Evolutionary conservation across 2,888 invertebrate genomes (phyloP).

Genomic region (Dicyrtomina minuta): DNA sequence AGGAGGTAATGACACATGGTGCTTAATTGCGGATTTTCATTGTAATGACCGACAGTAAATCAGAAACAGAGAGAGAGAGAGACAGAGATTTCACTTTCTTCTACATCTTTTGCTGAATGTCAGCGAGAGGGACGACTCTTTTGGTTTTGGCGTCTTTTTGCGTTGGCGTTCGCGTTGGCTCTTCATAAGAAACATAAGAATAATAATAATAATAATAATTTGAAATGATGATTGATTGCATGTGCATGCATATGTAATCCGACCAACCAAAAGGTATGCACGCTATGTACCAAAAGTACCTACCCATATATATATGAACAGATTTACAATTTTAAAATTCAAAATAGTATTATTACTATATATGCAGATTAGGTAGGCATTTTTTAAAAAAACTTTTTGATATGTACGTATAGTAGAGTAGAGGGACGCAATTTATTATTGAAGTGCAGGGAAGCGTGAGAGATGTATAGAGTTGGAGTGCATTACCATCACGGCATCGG

Average conservation of each 20-base stretch:
- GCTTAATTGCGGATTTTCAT: constrained; percentile 18
- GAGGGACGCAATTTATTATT: not conserved
- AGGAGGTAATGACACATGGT: constrained; percentile 1
- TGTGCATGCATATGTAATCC: constrained; percentile 18
- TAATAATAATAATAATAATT: not conserved
- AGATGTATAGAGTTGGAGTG: constrained; percentile 13
- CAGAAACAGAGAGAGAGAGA: not conserved
- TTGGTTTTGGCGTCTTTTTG: not conserved
- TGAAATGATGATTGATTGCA: constrained; percentile 12
- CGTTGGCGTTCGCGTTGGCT: not conserved
- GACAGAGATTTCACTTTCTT: constrained; percentile 14
- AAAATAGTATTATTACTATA: too few relatives aligned
- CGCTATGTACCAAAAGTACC: too few relatives aligned
- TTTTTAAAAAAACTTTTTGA: too few relatives aligned
- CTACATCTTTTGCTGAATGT: not conserved
- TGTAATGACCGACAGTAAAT: constrained; percentile 7
- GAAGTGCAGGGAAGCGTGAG: constrained; percentile 18
- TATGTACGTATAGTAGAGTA: too few relatives aligned
- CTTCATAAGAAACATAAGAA: not conserved
- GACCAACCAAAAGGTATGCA: too few relatives aligned
- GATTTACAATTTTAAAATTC: too few relatives aligned
- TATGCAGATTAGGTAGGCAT: too few relatives aligned
- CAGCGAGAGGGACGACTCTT: not conserved
- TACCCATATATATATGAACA: too few relatives aligned
- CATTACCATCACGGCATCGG: constrained; percentile 12